Evolutionary conservation across 2,888 invertebrate species (phyloP).

Genomic region (Gastracanthus pulcherrimus): DNA sequence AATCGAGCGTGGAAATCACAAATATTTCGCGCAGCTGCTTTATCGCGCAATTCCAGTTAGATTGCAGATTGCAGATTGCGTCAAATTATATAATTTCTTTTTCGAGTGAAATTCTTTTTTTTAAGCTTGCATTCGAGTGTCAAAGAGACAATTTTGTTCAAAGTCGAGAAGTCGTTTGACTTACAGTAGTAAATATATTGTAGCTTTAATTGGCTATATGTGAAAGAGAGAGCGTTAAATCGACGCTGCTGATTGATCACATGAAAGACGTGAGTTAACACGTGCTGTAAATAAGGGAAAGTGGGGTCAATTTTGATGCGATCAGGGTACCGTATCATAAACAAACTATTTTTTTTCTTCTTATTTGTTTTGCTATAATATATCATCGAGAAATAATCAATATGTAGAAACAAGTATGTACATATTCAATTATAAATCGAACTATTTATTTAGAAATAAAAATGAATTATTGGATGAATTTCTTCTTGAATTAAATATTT

Average conservation of each 20-base stretch:
- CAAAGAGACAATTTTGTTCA: not conserved
- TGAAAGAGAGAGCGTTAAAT: slow-evolving; percentile 42
- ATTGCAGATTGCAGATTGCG: not conserved
- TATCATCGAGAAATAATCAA: too few species aligned
- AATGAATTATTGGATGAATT: too few species aligned
- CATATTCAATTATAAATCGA: too few species aligned
- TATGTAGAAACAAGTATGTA: too few species aligned
- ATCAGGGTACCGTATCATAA: not conserved
- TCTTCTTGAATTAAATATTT: too few species aligned
- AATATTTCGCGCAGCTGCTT: not conserved
- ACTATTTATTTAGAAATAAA: too few species aligned
- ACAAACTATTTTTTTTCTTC: not conserved
- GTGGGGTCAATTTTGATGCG: slow-evolving; percentile 14
- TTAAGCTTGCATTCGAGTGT: too few species aligned
- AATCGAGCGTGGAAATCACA: slow-evolving; percentile 22
- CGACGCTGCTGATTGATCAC: slow-evolving; percentile 36
- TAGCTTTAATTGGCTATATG: slow-evolving; percentile 2
- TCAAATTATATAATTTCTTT: not conserved
- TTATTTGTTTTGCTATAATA: too few species aligned
- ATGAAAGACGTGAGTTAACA: slow-evolving; percentile 28
- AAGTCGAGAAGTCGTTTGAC: not conserved
- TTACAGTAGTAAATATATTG: not conserved
- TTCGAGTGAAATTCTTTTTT: not conserved
- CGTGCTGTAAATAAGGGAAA: slow-evolving; percentile 33
- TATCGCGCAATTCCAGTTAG: too few species aligned